Evolutionary conservation across 2,113 vertebrate species (phyloP).

Genomic region (Cnemophilus loriae): DNA sequence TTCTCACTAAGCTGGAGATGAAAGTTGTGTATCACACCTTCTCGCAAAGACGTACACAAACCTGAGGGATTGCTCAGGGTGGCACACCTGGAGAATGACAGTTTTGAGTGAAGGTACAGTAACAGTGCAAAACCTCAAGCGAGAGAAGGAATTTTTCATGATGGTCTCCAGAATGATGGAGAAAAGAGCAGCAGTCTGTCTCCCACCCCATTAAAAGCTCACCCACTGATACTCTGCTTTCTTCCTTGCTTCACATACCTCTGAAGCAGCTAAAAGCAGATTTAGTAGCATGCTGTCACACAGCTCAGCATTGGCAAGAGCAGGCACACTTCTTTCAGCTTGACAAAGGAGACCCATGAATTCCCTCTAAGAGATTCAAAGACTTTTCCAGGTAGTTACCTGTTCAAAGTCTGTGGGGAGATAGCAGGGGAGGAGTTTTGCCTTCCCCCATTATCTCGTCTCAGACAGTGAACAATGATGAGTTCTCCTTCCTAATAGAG

Average conservation of each 20-base stretch:
- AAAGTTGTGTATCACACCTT: neutral
- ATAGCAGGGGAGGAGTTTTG: conserved; percentile 54
- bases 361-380: conserved; percentile 59
- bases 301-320: conserved; percentile 40
- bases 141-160: conserved; percentile 54
- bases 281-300: conserved; percentile 53
- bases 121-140: neutral
- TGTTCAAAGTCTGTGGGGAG: conserved; percentile 49
- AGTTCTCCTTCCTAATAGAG: neutral
- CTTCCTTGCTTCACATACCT: conserved; percentile 62
- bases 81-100: neutral
- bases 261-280: conserved; percentile 62
- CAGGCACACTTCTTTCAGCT: conserved; percentile 36
- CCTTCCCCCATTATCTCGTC: neutral
- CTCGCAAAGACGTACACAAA: neutral
- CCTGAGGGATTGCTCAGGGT: neutral
- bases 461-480: conserved; percentile 16
- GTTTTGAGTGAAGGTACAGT: neutral
- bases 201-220: conserved; percentile 71
- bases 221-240: conserved; percentile 69
- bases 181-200: conserved; percentile 67
- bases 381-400: conserved; percentile 41
- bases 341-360: conserved; percentile 60
- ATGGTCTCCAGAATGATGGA: conserved; percentile 64
- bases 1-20: neutral